Evolutionary conservation across 2,113 vertebrate species (phyloP).

Genomic region (Otocyon megalotis): DNA sequence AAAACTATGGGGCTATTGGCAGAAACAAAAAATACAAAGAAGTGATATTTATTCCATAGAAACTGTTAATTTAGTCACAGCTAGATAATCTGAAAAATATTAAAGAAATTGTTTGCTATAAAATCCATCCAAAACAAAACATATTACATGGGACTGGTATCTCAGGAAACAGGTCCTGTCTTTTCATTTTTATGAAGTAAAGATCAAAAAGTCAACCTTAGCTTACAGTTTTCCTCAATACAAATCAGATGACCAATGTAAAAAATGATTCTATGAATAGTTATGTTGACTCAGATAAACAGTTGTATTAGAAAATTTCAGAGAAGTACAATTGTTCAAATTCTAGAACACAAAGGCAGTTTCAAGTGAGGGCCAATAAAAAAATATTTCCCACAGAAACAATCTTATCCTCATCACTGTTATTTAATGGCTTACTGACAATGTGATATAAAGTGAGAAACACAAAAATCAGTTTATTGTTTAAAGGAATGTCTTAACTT

Average conservation of each 20-base stretch:
- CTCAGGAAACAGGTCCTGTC: not conserved
- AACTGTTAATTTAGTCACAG: slow-evolving; percentile 32
- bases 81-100: not conserved
- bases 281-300: not conserved
- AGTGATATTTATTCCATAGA: not conserved
- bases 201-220: not conserved
- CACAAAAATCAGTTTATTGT: slow-evolving; percentile 25
- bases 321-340: not conserved
- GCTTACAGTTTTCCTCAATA: not conserved
- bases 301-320: not conserved
- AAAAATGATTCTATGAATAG: not conserved
- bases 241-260: not conserved
- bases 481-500: slow-evolving; percentile 22
- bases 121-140: slow-evolving; percentile 2
- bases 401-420: not conserved
- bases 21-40: slow-evolving; percentile 15
- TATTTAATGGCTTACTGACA: slow-evolving; percentile 23
- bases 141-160: not conserved
- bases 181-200: slow-evolving; percentile 24
- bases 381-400: slow-evolving; percentile 36
- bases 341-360: slow-evolving; percentile 38
- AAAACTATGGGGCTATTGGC: not conserved
- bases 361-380: slow-evolving; percentile 12
- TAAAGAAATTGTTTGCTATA: not conserved
- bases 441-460: not conserved